A percentile compares a stretch with the other conserved stretches of the same genome.
Conservation (phyloP, 1,140 invertebrate species). For the Meloidogyne floridensis region DNA sequence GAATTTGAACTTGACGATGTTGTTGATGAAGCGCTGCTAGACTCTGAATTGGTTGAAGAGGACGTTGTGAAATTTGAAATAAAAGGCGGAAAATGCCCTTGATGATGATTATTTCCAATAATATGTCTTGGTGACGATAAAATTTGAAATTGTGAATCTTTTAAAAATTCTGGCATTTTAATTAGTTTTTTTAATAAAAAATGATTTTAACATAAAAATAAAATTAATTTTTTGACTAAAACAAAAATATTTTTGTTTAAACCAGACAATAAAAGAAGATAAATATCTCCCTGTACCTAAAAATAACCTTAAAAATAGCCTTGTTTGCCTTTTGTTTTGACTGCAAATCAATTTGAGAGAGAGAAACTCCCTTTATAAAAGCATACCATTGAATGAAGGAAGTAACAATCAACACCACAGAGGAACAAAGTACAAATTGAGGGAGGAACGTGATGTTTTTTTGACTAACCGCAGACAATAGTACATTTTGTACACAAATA, state of each 20-base stretch:
- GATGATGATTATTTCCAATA: not conserved
- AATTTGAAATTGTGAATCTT: conserved; percentile 9
- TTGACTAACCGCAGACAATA: not conserved
- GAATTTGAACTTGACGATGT: not conserved
- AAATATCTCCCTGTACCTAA: not conserved
- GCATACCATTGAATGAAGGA: not conserved
- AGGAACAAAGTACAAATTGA: not conserved
- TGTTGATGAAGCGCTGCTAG: not conserved
- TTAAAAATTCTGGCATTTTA: conserved; percentile 7
- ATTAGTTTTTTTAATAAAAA: not conserved
- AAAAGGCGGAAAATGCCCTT: conserved; percentile 1
- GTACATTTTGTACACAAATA: not conserved
- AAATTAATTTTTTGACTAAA: not conserved
- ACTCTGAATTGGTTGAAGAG: not conserved
- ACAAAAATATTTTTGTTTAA: not conserved
- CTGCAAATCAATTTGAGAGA: not conserved
- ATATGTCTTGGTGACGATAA: not conserved
- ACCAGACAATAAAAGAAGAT: not conserved
- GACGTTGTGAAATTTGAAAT: not conserved
- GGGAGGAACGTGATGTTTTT: not conserved
- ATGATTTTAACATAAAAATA: not conserved
- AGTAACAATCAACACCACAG: not conserved
- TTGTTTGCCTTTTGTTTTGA: not conserved
- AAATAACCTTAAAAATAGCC: not conserved
- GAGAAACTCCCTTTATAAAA: not conserved